Conservation (phyloP, 2,888 invertebrate species). For the Pollenia griseotomentosa region DNA sequence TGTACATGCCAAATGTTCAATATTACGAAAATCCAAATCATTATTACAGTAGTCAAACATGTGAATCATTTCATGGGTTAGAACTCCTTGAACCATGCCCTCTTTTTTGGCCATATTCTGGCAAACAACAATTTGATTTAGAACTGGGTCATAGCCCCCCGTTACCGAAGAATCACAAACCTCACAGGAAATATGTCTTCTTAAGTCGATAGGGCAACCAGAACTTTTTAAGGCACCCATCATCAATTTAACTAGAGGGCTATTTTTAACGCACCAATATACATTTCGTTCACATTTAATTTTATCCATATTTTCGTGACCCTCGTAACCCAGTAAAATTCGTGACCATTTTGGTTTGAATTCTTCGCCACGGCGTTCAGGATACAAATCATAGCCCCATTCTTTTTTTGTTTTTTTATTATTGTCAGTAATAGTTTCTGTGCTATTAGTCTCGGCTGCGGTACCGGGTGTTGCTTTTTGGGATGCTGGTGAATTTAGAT, state of each 20-base stretch:
- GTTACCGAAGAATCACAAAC: constrained; percentile 92
- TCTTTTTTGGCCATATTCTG: constrained; percentile 91
- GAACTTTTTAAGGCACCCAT: constrained; percentile 90
- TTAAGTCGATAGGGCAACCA: constrained; percentile 89
- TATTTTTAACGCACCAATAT: constrained; percentile 88
- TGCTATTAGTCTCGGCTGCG: not conserved
- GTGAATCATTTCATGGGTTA: constrained; percentile 97
- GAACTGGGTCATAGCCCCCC: constrained; percentile 90
- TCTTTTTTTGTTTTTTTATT: constrained; percentile 78
- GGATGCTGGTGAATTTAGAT: constrained; percentile 1
- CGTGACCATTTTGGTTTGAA: constrained; percentile 86
- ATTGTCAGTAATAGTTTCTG: not conserved
- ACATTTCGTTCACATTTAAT: constrained; percentile 93
- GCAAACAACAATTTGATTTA: constrained; percentile 91
- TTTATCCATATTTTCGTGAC: constrained; percentile 89
- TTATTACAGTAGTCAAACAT: constrained; percentile 98
- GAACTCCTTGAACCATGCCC: constrained; percentile 90
- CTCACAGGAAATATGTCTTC: constrained; percentile 96
- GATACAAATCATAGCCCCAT: constrained; percentile 93
- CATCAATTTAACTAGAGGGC: constrained; percentile 93
- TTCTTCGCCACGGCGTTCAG: constrained; percentile 89
- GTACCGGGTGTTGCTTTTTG: not conserved
- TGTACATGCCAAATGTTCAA: constrained; percentile 97
- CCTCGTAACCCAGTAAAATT: constrained; percentile 87
- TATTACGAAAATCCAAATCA: constrained; percentile 93